These are phyloP conservation scores for Nesogale talazaci DNA, from an alignment of 2,113 vertebrate species.

Conservation along the genomic window DNA sequence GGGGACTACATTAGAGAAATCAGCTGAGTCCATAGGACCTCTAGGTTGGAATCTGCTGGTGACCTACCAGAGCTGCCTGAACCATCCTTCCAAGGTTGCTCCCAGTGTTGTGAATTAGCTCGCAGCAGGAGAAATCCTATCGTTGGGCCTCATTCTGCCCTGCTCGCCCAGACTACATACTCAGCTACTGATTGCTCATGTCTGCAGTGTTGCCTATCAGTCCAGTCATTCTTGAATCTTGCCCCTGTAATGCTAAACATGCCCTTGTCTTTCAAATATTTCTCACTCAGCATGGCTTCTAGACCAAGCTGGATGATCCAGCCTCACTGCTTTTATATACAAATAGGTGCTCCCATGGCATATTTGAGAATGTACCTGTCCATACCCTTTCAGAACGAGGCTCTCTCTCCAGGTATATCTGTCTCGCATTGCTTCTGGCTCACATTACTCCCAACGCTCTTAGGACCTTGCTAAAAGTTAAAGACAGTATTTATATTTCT, in stretches of 20 bases:
- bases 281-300: too few relatives aligned
- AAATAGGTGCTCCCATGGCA: too few relatives aligned
- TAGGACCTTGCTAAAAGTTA: not conserved
- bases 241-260: too few relatives aligned
- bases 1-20: not conserved
- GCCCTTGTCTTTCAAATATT: too few relatives aligned
- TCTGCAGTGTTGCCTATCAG: too few relatives aligned
- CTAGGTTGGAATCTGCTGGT: not conserved
- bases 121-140: not conserved
- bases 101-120: not conserved
- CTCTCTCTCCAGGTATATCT: not conserved
- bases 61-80: not conserved
- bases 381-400: fast-evolving
- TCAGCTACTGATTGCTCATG: too few relatives aligned
- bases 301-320: too few relatives aligned
- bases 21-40: not conserved
- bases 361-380: too few relatives aligned
- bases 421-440: not conserved
- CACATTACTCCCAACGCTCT: not conserved
- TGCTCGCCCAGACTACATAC: too few relatives aligned
- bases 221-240: too few relatives aligned
- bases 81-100: not conserved
- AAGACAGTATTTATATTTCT: not conserved
- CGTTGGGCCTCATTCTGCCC: not conserved
- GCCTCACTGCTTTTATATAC: too few relatives aligned